A percentile compares a stretch with the other conserved stretches of the same genome.
Conservation (phyloP, 92 coral and sea anemone species). For the Phenganax marumi region DNA sequence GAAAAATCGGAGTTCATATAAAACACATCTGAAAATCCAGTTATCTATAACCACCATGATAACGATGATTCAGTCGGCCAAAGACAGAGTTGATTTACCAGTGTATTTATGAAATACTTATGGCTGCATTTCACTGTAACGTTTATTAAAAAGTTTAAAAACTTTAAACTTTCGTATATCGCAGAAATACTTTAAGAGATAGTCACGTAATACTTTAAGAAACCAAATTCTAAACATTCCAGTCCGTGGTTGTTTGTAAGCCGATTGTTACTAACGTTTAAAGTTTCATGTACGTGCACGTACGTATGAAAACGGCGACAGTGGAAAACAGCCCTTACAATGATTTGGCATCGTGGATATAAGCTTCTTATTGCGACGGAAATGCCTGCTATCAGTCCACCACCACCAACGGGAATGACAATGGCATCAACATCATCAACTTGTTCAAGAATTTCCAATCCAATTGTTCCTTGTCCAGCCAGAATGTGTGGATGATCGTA, state of each 20-base stretch:
- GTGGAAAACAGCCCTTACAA: constrained; percentile 57
- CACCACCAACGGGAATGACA: constrained; percentile 72
- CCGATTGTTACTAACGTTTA: too few relatives aligned
- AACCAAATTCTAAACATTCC: too few relatives aligned
- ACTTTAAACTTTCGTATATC: too few relatives aligned
- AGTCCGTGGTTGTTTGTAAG: too few relatives aligned
- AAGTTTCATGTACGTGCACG: too few relatives aligned
- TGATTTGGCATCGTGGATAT: constrained; percentile 67
- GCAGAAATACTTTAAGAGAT: too few relatives aligned
- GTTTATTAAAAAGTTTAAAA: too few relatives aligned
- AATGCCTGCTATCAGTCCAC: constrained; percentile 73
- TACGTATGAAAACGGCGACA: too few relatives aligned
- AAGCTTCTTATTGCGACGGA: constrained; percentile 69
- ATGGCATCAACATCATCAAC: constrained; percentile 76
- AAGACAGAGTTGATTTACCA: neutral
- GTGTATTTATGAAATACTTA: neutral
- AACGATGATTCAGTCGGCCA: neutral
- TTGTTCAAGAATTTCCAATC: constrained; percentile 76
- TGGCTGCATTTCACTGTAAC: too few relatives aligned
- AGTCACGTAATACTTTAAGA: too few relatives aligned
- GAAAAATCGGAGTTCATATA: neutral
- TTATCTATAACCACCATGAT: neutral
- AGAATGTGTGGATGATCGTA: constrained; percentile 68
- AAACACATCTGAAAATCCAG: neutral
- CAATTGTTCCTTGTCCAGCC: constrained; percentile 79